Evolutionary conservation across 2,888 invertebrate species (phyloP).

Genomic region (Euproctis similis): DNA sequence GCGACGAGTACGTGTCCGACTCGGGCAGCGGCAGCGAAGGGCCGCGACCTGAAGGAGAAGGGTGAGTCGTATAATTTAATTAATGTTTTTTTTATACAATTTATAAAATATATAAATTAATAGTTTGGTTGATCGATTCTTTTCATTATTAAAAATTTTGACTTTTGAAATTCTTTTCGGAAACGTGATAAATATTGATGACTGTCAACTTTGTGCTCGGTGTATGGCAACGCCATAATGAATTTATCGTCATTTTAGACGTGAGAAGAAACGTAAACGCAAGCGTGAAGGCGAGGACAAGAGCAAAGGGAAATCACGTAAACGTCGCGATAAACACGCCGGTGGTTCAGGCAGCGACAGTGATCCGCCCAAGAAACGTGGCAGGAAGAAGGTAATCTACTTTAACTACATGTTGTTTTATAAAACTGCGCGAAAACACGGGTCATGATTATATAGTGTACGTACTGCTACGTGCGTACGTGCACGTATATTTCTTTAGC

Average conservation of each 20-base stretch:
- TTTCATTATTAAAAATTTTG: no score
- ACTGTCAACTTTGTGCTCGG: no score
- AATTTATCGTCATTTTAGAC: constrained; percentile 28
- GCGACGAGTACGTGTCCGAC: constrained; percentile 86
- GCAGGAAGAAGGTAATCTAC: constrained; percentile 70
- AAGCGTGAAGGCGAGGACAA: constrained; percentile 79
- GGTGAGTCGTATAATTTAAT: constrained; percentile 32
- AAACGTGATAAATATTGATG: no score
- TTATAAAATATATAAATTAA: no score
- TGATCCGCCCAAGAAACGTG: constrained; percentile 79
- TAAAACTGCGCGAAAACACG: no score
- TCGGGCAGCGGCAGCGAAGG: constrained; percentile 79
- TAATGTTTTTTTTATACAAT: no score
- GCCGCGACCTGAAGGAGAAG: constrained; percentile 43
- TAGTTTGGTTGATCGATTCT: no score
- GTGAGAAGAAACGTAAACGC: constrained; percentile 76
- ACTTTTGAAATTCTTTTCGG: neutral
- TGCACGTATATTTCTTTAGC: no score
- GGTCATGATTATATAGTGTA: no score
- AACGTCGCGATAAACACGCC: constrained; percentile 54
- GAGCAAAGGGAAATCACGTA: constrained; percentile 73
- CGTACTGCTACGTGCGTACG: no score
- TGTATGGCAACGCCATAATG: no score
- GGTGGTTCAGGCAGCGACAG: constrained; percentile 79
- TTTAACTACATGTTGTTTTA: no score